Conservation (phyloP, 2,797 vertebrate genomes). For the Avahi laniger region DNA sequence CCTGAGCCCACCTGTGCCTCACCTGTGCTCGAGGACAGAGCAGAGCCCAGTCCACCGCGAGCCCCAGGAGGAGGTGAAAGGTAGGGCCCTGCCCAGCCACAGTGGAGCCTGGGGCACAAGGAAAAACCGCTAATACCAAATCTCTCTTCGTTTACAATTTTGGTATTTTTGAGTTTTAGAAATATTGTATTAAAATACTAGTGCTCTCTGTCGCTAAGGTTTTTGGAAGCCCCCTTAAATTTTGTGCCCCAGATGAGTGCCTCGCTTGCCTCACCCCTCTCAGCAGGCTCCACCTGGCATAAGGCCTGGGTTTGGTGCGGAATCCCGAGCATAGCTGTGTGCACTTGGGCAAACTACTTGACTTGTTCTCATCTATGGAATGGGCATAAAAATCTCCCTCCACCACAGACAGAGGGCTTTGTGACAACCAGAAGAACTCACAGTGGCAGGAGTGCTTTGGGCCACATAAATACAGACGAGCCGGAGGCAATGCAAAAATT, state of each 20-base stretch:
- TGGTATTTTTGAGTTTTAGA: neutral
- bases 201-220: neutral
- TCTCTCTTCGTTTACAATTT: neutral
- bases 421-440: neutral
- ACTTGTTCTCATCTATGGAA: neutral
- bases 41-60: fast-evolving
- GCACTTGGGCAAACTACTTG: neutral
- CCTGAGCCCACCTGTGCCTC: neutral
- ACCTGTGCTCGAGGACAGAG: neutral
- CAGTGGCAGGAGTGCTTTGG: neutral
- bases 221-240: neutral
- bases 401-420: neutral
- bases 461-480: neutral
- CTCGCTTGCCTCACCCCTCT: neutral
- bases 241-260: neutral
- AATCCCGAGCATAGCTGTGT: neutral
- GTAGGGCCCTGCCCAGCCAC: fast-evolving
- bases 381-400: neutral
- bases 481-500: neutral
- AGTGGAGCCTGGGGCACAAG: neutral
- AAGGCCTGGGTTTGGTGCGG: fast-evolving
- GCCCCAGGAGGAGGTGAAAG: neutral
- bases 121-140: neutral
- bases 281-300: neutral
- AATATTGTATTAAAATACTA: neutral